phyloP scores from a whole-genome alignment of 2,888 invertebrate species.

The Rotaria magnacalcarata region DNA sequence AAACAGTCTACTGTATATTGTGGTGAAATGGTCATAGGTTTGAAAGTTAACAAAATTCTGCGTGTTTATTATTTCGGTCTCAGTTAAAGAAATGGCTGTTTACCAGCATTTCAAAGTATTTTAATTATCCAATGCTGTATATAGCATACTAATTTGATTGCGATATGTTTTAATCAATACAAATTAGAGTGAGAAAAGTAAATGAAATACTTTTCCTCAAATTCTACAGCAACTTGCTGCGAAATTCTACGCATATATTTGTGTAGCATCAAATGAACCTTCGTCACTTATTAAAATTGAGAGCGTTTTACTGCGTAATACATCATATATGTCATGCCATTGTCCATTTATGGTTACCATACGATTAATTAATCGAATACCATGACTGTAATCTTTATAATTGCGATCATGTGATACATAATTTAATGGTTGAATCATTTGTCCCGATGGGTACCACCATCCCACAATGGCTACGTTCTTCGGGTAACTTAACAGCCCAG shows the following conservation, averaged over 20 bases:
- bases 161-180: too few species aligned
- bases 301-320: neutral
- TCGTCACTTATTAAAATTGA: conserved; percentile 15
- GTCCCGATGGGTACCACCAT: conserved; percentile 34
- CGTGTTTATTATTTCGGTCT: too few species aligned
- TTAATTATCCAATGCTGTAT: too few species aligned
- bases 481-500: neutral
- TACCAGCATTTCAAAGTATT: too few species aligned
- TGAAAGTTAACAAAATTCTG: too few species aligned
- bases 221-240: too few species aligned
- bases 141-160: too few species aligned
- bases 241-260: neutral
- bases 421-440: conserved; percentile 34
- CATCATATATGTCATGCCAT: conserved; percentile 32
- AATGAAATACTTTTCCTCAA: too few species aligned
- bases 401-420: neutral
- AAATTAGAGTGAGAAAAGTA: too few species aligned
- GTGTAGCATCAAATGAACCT: conserved; percentile 2
- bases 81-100: too few species aligned
- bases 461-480: conserved; percentile 15
- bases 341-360: conserved; percentile 15
- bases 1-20: too few species aligned
- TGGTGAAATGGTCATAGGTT: too few species aligned
- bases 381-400: conserved; percentile 35
- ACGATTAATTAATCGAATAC: conserved; percentile 30